Base-by-base conservation (phyloP, 2,797 vertebrate species). In the Orientallactaga sibirica region DNA sequence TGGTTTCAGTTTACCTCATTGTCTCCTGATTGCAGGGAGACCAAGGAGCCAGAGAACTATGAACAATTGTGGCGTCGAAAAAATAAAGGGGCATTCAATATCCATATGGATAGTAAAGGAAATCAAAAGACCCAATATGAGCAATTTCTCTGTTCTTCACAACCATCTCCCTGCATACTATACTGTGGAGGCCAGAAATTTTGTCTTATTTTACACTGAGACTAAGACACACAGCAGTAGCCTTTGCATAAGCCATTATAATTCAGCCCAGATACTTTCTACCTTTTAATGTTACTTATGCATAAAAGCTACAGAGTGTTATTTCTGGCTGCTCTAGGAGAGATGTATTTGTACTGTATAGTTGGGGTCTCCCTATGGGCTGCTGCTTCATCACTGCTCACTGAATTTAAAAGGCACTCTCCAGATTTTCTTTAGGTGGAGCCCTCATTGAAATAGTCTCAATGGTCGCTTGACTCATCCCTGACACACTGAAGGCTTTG, bases 221-320 rank as follows among this genome's bases (percentile, higher is more conserved):
- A 55, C 86, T 94, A 92, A 97, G 89, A 37, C 91, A 97, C 92
- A 96, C 43, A 96, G 96, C 94, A 96, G 88, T 73, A 96, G 81
- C 68, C 74, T 95, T 93, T 89, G 95, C 97, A 97, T 33, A 58
- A 94, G 66, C 79, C 95, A 94, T 98, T 97, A 96, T 96, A 97
- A 98, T 97, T 98, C 89, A 79, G 8, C 80, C 87, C 64, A 95
- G 92, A 93, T 96, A 89, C 93, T 92, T 97, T 94, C 75, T 96
- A 96, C 88, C 93, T 95, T 71, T 96, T 92, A 91, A 79, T 88
- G 90, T 97, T 98, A 98, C 98, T 98, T 98, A 98, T 96, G 83
- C 91, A 97, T 97, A 97, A 97, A 98, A 98, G 94, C n/a, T 52
- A 77, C 96, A 95, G 84, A 96, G 58, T 90, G 22, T 97, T 97